Evolutionary conservation across 2,113 vertebrate genomes (phyloP).

Genomic region (Scomber scombrus): DNA sequence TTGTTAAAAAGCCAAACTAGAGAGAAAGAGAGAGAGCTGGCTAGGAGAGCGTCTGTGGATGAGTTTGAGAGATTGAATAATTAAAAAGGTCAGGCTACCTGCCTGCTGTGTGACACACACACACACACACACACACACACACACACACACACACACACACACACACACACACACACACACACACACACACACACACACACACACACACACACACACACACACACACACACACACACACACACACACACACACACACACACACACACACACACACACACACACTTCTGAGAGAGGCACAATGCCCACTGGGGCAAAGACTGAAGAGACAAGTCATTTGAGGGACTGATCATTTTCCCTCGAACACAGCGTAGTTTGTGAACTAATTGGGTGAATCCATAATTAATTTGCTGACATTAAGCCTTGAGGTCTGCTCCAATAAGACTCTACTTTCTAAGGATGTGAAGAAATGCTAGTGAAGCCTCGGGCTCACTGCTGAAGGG

Average conservation of each 20-base stretch:
- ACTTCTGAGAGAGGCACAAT: conserved; percentile 38
- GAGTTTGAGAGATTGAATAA: conserved; percentile 82
- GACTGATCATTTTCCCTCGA: conserved; percentile 72
- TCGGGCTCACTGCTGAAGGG: conserved; percentile 55
- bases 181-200: conserved; percentile 1
- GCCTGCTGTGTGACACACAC: conserved; percentile 69
- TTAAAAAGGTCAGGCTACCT: conserved; percentile 86
- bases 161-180: conserved; percentile 31
- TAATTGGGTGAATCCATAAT: conserved; percentile 83
- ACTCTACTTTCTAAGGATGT: conserved; percentile 70
- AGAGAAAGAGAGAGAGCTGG: conserved; percentile 19
- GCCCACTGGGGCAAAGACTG: conserved; percentile 60
- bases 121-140: conserved; percentile 2
- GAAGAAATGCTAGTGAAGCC: conserved; percentile 43
- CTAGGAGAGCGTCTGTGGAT: conserved; percentile 50
- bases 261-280: conserved; percentile 6
- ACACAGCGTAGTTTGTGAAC: conserved; percentile 76
- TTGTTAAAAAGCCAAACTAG: conserved; percentile 41
- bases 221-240: conserved; percentile 27
- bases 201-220: conserved; percentile 1
- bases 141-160: conserved; percentile 1
- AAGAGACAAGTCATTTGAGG: conserved; percentile 67
- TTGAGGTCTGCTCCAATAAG: conserved; percentile 65
- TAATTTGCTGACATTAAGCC: conserved; percentile 83
- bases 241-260: conserved; percentile 8